These are phyloP conservation scores for Pectinophora gossypiella DNA, from an alignment of 1,140 invertebrate genomes.

Conservation along the genomic window DNA sequence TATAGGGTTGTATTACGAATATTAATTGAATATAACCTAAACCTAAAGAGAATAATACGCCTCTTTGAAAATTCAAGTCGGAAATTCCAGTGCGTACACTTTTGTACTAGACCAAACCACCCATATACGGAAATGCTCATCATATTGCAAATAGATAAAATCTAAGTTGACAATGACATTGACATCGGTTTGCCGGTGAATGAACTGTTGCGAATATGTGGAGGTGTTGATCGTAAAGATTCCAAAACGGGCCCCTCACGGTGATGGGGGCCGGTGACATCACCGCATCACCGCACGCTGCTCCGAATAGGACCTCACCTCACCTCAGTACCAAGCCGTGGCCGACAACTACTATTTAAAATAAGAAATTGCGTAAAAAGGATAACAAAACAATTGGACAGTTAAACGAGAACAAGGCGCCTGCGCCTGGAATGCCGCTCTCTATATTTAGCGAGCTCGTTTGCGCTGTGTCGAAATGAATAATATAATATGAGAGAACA, in stretches of 20 bases:
- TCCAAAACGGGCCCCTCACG: conserved; percentile 53
- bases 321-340: too few relatives aligned
- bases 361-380: conserved; percentile 46
- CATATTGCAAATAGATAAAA: conserved; percentile 38
- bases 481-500: conserved; percentile 60
- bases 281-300: conserved; percentile 37
- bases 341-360: conserved; percentile 45
- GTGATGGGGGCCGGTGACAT: conserved; percentile 55
- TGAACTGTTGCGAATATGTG: conserved; percentile 62
- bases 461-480: conserved; percentile 54
- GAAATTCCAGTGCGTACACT: too few relatives aligned
- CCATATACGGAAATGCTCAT: conserved; percentile 23
- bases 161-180: conserved; percentile 41
- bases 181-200: conserved; percentile 49
- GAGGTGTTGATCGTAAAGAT: conserved; percentile 66
- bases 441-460: conserved; percentile 60
- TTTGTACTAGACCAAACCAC: too few relatives aligned
- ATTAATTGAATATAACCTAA: too few relatives aligned
- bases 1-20: too few relatives aligned
- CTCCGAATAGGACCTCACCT: conserved; percentile 39
- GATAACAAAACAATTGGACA: conserved; percentile 47
- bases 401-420: conserved; percentile 38
- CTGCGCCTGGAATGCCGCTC: conserved; percentile 42
- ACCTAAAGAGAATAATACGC: too few relatives aligned
- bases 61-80: too few relatives aligned